phyloP scores from a whole-genome alignment of 2,888 invertebrate genomes.

The Eupithecia exiguata region DNA sequence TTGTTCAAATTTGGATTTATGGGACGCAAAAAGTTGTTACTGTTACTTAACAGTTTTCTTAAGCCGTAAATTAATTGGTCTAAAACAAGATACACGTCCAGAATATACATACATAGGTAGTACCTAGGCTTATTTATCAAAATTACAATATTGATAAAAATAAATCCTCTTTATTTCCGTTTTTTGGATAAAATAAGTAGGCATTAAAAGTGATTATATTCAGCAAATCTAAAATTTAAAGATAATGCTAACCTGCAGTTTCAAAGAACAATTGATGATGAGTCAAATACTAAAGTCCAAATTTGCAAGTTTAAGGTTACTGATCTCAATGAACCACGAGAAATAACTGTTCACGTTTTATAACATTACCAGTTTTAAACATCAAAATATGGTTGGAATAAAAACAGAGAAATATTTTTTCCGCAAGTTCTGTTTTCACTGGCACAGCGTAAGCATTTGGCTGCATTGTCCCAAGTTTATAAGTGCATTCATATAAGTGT shows the following conservation, averaged over 20 bases:
- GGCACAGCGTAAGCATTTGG: no score
- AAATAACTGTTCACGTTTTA: constrained; percentile 39
- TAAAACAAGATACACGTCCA: not conserved
- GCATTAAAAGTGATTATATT: not conserved
- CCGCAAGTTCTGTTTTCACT: not conserved
- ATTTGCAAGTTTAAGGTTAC: constrained; percentile 29
- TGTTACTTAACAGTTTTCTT: not conserved
- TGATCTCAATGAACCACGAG: constrained; percentile 40
- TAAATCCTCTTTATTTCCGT: no score
- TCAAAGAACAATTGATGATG: not conserved
- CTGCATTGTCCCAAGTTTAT: no score
- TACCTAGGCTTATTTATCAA: not conserved
- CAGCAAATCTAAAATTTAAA: not conserved
- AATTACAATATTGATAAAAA: not conserved
- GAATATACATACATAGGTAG: not conserved
- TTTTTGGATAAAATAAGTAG: no score
- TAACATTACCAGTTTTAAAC: constrained; percentile 22
- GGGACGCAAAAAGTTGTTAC: constrained; percentile 15
- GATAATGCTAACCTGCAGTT: not conserved
- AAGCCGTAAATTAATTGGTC: not conserved
- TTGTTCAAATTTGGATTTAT: constrained; percentile 21
- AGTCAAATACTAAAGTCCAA: constrained; percentile 10
- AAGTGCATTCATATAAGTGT: no score
- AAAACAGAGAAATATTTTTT: not conserved
- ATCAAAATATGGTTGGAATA: not conserved